Evolutionary conservation across 2,113 vertebrate genomes (phyloP).

Genomic region (Anoplopoma fimbria): DNA sequence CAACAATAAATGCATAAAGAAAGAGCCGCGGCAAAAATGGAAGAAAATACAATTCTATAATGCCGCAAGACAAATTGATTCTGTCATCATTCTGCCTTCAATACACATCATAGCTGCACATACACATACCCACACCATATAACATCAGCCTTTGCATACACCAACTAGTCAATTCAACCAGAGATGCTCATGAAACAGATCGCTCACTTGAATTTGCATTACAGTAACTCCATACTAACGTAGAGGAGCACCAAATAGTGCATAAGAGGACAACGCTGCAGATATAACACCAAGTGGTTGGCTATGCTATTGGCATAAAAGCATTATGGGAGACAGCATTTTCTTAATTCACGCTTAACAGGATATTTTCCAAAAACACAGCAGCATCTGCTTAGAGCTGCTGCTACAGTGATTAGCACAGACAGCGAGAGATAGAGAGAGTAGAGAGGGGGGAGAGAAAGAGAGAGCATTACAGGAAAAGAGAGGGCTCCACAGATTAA

Average conservation of each 20-base stretch:
- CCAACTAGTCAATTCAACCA: slow-evolving; percentile 61
- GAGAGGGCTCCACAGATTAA: slow-evolving; percentile 41
- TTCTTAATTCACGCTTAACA: slow-evolving; percentile 67
- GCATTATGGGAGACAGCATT: slow-evolving; percentile 40
- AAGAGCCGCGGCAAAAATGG: slow-evolving; percentile 39
- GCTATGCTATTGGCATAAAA: slow-evolving; percentile 10
- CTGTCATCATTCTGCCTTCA: slow-evolving; percentile 71
- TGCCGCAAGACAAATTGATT: background rate
- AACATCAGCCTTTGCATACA: slow-evolving; percentile 58
- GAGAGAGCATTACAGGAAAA: slow-evolving; percentile 16
- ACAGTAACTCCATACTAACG: slow-evolving; percentile 26
- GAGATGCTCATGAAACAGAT: slow-evolving; percentile 52
- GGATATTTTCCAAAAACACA: slow-evolving; percentile 74
- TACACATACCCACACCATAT: slow-evolving; percentile 43
- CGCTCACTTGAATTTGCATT: slow-evolving; percentile 48
- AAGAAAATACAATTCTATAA: background rate
- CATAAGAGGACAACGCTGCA: slow-evolving; percentile 2
- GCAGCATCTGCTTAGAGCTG: slow-evolving; percentile 68
- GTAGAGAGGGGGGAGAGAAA: background rate
- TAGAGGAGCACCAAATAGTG: background rate
- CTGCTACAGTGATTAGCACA: slow-evolving; percentile 66
- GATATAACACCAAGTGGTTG: slow-evolving; percentile 11
- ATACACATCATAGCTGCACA: slow-evolving; percentile 58
- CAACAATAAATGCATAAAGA: slow-evolving; percentile 65
- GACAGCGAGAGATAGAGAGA: slow-evolving; percentile 23